Conservation (phyloP, 92 coral and sea anemone genomes). For the Palythoa grandiflora region DNA sequence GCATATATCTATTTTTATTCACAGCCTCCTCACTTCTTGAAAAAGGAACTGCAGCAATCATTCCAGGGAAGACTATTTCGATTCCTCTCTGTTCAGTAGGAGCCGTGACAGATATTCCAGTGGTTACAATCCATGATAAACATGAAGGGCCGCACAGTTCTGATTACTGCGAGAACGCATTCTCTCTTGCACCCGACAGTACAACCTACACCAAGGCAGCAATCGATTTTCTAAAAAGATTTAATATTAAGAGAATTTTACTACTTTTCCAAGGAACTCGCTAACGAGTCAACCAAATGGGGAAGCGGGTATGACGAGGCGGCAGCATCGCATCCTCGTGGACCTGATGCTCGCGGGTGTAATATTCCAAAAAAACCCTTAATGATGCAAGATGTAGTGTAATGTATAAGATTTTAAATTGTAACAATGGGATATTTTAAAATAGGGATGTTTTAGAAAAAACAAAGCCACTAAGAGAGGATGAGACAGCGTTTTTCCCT, state of each 20-base stretch:
- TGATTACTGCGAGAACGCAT: conserved; percentile 41
- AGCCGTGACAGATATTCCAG: conserved; percentile 54
- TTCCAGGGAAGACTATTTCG: conserved; percentile 39
- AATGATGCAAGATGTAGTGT: no score
- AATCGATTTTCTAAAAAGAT: conserved; percentile 41
- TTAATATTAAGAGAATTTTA: conserved; percentile 57
- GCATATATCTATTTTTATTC: no score
- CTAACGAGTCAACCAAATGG: no score
- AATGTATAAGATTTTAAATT: no score
- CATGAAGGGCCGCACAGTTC: neutral
- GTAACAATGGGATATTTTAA: no score
- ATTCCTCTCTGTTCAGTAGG: conserved; percentile 44
- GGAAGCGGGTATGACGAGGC: neutral
- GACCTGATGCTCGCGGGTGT: neutral
- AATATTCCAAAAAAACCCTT: no score
- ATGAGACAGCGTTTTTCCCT: no score
- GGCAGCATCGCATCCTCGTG: neutral
- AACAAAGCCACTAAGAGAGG: no score
- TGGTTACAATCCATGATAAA: conserved; percentile 46
- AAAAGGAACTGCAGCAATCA: conserved; percentile 43
- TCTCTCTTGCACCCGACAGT: conserved; percentile 65
- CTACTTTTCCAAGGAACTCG: conserved; percentile 63
- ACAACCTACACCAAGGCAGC: conserved; percentile 58
- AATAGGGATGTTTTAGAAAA: no score
- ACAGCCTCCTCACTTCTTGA: conserved; percentile 26